Conservation (phyloP, 2,888 invertebrate species). For the Icerya purchasi region DNA sequence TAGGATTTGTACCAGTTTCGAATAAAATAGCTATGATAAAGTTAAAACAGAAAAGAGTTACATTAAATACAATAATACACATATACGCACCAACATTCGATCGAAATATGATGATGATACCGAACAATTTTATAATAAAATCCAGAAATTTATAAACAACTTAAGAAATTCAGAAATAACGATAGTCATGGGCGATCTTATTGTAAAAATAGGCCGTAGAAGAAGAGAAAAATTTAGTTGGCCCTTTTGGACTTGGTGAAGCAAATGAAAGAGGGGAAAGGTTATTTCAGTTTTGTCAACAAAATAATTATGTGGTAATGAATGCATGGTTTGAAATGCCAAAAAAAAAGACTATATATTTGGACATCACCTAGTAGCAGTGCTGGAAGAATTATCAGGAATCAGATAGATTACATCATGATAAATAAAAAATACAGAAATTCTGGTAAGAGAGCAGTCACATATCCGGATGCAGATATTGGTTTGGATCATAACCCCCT, state of each 20-base stretch:
- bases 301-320: background rate
- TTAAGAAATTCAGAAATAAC: background rate
- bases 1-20: background rate
- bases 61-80: background rate
- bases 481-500: background rate
- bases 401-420: background rate
- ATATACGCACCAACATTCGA: background rate
- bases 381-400: background rate
- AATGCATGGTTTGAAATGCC: background rate
- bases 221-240: background rate
- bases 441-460: background rate
- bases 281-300: background rate
- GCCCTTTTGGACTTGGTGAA: background rate
- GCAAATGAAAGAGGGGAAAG: background rate
- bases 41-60: background rate
- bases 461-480: background rate
- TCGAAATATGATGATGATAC: background rate
- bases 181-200: background rate
- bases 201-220: background rate
- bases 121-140: background rate
- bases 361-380: background rate
- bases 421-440: background rate
- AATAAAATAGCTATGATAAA: background rate
- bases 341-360: background rate
- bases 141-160: background rate